phyloP scores from a whole-genome alignment of 2,113 vertebrate species.

The Antechinus flavipes region DNA sequence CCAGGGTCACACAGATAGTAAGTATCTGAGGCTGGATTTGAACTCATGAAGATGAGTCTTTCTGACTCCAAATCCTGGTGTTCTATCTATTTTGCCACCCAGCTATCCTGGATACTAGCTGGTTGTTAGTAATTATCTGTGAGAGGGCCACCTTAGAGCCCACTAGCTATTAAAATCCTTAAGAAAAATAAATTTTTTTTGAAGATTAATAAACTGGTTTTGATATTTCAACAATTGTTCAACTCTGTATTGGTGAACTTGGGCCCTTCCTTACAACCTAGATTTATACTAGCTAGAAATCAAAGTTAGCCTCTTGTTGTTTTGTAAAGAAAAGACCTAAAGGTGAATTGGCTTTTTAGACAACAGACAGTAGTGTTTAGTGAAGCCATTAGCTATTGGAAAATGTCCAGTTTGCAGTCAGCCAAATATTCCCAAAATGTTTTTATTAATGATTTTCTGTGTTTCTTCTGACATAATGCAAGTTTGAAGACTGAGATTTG shows the following conservation, averaged over 20 bases:
- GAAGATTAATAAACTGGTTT: background rate
- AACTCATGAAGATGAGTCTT: background rate
- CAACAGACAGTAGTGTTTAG: background rate
- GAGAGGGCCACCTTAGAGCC: background rate
- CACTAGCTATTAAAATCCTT: no score
- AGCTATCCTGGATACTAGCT: background rate
- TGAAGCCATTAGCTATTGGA: background rate
- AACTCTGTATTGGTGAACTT: background rate
- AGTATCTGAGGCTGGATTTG: no score
- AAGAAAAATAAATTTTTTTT: background rate
- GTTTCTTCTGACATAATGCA: background rate
- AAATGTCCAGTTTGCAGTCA: background rate
- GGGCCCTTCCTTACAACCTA: background rate
- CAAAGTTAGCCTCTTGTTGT: background rate
- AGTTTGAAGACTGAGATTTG: constrained; percentile 12
- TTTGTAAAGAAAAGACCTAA: background rate
- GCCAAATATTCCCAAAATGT: background rate
- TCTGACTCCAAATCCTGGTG: background rate
- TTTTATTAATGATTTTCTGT: background rate
- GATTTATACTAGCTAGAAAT: no score
- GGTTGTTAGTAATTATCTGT: background rate
- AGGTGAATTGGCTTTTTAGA: background rate
- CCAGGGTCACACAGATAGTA: no score
- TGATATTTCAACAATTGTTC: background rate
- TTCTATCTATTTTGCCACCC: background rate